These are phyloP conservation scores for Caprella mutica DNA, from an alignment of 2,888 invertebrate genomes.

Conservation along the genomic window DNA sequence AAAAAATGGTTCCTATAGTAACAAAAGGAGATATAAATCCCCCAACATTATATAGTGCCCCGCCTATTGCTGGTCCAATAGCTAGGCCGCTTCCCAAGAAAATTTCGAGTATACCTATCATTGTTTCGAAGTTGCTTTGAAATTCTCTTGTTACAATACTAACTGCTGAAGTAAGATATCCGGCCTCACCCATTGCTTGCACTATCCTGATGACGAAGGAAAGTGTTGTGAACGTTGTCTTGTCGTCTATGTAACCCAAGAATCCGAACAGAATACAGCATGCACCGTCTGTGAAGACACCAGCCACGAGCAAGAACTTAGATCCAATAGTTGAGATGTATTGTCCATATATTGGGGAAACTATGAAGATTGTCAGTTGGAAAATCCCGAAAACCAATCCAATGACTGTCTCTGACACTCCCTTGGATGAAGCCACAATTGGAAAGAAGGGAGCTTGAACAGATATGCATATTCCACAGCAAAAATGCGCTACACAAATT, in stretches of 20 bases:
- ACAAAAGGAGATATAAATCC: constrained; percentile 71
- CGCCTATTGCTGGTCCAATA: constrained; percentile 80
- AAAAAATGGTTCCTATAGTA: constrained; percentile 60
- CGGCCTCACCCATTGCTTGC: constrained; percentile 75
- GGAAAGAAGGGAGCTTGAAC: background rate
- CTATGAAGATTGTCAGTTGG: constrained; percentile 66
- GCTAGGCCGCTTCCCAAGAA: constrained; percentile 78
- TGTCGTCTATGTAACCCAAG: constrained; percentile 48
- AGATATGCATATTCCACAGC: constrained; percentile 7
- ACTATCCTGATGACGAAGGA: constrained; percentile 47
- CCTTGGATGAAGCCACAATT: constrained; percentile 57
- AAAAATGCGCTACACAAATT: background rate
- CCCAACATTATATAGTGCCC: constrained; percentile 64
- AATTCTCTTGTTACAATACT: constrained; percentile 79
- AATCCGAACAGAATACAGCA: constrained; percentile 74
- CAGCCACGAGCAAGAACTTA: constrained; percentile 65
- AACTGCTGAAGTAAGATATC: constrained; percentile 72
- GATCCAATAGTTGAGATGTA: constrained; percentile 65
- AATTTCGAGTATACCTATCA: constrained; percentile 78
- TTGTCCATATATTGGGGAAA: constrained; percentile 62
- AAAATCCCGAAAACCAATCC: constrained; percentile 79
- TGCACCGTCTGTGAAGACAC: constrained; percentile 68
- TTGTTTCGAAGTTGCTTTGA: constrained; percentile 69
- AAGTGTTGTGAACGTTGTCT: constrained; percentile 50
- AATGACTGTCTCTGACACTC: constrained; percentile 68